Conservation (phyloP, 1,140 invertebrate genomes). For the Megathymus violae region DNA sequence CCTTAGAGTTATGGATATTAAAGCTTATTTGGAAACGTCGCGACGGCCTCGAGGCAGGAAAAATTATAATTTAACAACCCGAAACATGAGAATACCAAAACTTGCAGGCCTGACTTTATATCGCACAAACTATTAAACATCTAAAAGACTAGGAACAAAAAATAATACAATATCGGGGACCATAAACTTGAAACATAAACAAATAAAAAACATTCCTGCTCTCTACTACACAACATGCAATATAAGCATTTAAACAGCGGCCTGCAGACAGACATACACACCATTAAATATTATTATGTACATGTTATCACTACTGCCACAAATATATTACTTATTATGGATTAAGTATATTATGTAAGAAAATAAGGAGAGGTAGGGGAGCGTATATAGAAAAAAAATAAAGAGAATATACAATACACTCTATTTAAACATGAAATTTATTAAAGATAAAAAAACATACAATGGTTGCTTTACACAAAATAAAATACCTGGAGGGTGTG, state of each 20-base stretch:
- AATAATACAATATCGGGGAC: slow-evolving; percentile 59
- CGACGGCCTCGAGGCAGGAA: slow-evolving; percentile 44
- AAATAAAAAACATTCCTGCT: slow-evolving; percentile 74
- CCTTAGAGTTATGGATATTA: slow-evolving; percentile 53
- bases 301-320: slow-evolving; percentile 78
- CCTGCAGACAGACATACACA: slow-evolving; percentile 68
- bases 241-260: slow-evolving; percentile 72
- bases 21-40: slow-evolving; percentile 49
- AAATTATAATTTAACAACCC: slow-evolving; percentile 38
- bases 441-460: slow-evolving; percentile 84
- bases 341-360: slow-evolving; percentile 72
- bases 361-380: slow-evolving; percentile 74
- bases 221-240: slow-evolving; percentile 78
- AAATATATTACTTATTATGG: slow-evolving; percentile 70
- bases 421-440: slow-evolving; percentile 84
- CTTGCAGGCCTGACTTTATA: slow-evolving; percentile 52
- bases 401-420: slow-evolving; percentile 82
- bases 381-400: slow-evolving; percentile 78
- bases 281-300: slow-evolving; percentile 66
- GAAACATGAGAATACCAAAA: slow-evolving; percentile 51
- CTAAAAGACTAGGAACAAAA: slow-evolving; percentile 47
- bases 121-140: slow-evolving; percentile 60
- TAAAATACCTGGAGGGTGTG: slow-evolving; percentile 80
- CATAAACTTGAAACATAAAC: slow-evolving; percentile 73
- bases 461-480: slow-evolving; percentile 83